Conservation (phyloP, 2,797 vertebrate species). For the Amphiprion clarkii region DNA sequence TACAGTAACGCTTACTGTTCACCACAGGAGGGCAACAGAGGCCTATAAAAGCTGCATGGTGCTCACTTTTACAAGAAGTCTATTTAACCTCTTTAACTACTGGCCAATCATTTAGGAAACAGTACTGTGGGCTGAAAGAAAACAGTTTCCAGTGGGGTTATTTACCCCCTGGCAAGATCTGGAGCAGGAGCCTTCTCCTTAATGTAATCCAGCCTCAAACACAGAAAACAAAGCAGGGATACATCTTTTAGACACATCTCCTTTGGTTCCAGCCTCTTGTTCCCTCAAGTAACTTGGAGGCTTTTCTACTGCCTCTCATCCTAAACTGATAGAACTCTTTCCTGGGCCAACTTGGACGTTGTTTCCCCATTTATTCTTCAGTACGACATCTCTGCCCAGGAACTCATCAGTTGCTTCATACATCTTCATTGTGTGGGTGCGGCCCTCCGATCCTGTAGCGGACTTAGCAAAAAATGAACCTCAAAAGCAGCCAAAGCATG, state of each 20-base stretch:
- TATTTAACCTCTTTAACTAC: slow-evolving; percentile 74
- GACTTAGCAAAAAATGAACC: slow-evolving; percentile 19
- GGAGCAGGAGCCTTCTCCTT: slow-evolving; percentile 52
- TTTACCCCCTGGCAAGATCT: slow-evolving; percentile 62
- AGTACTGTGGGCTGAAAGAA: slow-evolving; percentile 60
- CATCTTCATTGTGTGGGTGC: slow-evolving; percentile 38
- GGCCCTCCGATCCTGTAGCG: slow-evolving; percentile 6
- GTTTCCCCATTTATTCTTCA: slow-evolving; percentile 48
- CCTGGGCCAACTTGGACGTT: slow-evolving; percentile 41
- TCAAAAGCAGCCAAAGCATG: slow-evolving; percentile 24
- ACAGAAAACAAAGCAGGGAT: slow-evolving; percentile 61
- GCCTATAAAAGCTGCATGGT: slow-evolving; percentile 57
- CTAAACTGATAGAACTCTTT: slow-evolving; percentile 23
- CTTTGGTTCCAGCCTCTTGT: slow-evolving; percentile 39
- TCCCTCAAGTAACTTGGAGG: slow-evolving; percentile 42
- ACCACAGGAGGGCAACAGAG: slow-evolving; percentile 81
- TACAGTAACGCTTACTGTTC: slow-evolving; percentile 45
- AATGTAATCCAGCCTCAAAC: slow-evolving; percentile 66
- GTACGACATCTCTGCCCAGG: slow-evolving; percentile 28
- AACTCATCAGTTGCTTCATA: slow-evolving; percentile 33
- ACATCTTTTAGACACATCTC: slow-evolving; percentile 65
- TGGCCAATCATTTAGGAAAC: slow-evolving; percentile 74
- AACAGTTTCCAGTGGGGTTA: slow-evolving; percentile 67
- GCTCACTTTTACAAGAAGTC: slow-evolving; percentile 62
- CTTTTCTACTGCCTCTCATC: slow-evolving; percentile 19